Evolutionary conservation across 2,888 invertebrate species (phyloP), one percentile per base, ranked within the genome.

Genomic region (Eumacrocentrus americanus): DNA sequence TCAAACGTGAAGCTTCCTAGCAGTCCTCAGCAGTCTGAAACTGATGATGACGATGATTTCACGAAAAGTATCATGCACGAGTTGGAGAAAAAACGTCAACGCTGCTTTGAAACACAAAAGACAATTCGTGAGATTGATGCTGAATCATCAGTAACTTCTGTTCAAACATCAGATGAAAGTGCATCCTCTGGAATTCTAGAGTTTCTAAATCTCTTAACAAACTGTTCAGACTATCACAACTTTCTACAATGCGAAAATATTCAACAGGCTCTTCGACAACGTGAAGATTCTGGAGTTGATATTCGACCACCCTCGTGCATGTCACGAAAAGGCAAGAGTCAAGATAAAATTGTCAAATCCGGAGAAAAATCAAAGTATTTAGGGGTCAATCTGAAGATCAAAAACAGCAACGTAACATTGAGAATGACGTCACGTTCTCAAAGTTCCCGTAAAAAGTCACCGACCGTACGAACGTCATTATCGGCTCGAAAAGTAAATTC

Each of bases 71-170:
- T 79, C 2, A 35, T 70, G 5, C 62, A 72, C 29, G 77, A 76
- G 46, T 67, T 77, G n/a, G 69, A 67, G 1, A 68, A 72, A 47
- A 72, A 76, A 47, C 71, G 75, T n/a, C 73, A 74, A 12, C 70
- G 76, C 18, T 78, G 78, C 44, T 66, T 78, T n/a, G 74, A 79
- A 37, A 76, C 76, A 6, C 78, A 73, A 0, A 71, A 72, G 40
- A 53, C 70, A 38, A 72, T 79, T 63, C 61, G 71, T 48, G 73
- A 76, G 55, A 77, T 77, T n/a, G 68, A 68, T 48, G 60, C 65
- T 35, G 63, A 67, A 1, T 65, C 65, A 38, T 44, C 50, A 14
- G 53, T 42, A 0, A 56, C 58, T 18, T 52, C 54, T 29, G n/a
- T 66, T 54, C 25, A 67, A 55, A 29, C 67, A 7, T 23, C 67